phyloP scores from a whole-genome alignment of 2,888 invertebrate genomes.

The Lampropteryx suffumata region DNA sequence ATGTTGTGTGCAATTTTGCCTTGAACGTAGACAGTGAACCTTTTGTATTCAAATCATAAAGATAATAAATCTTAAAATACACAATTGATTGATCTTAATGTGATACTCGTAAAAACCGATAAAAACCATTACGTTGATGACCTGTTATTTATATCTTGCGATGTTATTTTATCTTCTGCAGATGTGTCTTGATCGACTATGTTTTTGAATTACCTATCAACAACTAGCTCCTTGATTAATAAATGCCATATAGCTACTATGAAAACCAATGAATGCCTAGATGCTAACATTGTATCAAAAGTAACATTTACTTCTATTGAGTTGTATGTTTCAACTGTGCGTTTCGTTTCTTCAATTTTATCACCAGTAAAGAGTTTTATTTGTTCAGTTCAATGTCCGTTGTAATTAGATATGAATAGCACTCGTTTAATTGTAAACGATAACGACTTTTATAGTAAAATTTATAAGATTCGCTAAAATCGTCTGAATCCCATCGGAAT shows the following conservation, averaged over 20 bases:
- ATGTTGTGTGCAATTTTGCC: constrained; percentile 1
- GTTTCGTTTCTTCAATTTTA: too few species aligned
- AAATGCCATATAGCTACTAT: too few species aligned
- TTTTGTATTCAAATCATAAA: background rate
- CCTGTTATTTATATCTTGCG: constrained; percentile 10
- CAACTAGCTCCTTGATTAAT: too few species aligned
- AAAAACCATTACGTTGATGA: constrained; percentile 35
- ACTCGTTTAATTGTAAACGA: constrained; percentile 38
- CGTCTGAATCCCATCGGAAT: background rate
- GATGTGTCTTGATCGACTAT: too few species aligned
- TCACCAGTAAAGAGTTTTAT: constrained; percentile 24
- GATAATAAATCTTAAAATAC: constrained; percentile 23
- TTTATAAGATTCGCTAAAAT: background rate
- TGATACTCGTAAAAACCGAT: constrained; percentile 31
- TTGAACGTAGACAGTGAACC: background rate
- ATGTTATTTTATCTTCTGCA: too few species aligned
- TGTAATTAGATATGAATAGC: constrained; percentile 48
- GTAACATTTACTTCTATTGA: too few species aligned
- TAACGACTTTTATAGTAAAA: constrained; percentile 14
- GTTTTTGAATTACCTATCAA: too few species aligned
- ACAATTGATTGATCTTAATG: constrained; percentile 25
- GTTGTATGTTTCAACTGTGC: too few species aligned
- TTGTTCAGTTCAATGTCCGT: constrained; percentile 54
- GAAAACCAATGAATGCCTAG: too few species aligned
- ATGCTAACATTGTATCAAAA: too few species aligned